Evolutionary conservation across 2,888 invertebrate genomes (phyloP).

Genomic region (Leptogaster cylindrica): DNA sequence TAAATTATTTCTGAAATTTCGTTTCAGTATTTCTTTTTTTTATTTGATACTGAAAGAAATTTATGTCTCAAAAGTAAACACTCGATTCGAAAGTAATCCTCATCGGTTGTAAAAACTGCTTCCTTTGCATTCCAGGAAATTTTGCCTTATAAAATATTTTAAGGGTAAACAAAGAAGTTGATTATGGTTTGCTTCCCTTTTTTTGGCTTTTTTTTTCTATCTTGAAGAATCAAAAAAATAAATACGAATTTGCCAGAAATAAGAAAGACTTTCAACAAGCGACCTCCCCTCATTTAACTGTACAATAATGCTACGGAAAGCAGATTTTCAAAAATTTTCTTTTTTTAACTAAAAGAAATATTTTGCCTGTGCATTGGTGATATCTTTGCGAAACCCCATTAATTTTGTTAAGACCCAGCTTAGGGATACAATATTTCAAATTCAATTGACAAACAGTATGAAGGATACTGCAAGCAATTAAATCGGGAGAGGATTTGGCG

Average conservation of each 20-base stretch:
- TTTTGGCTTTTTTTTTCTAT: not conserved
- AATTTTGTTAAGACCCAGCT: not conserved
- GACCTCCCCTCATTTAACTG: no score
- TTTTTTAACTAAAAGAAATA: no score
- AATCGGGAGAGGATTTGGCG: not conserved
- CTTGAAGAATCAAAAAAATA: conserved; percentile 11
- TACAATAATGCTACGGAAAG: no score
- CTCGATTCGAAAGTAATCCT: conserved; percentile 3
- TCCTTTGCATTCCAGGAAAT: not conserved
- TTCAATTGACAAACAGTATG: not conserved
- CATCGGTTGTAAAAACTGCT: not conserved
- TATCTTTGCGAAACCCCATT: not conserved
- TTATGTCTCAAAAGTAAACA: conserved; percentile 22
- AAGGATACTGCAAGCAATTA: not conserved
- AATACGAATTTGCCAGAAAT: conserved; percentile 18
- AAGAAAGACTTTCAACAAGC: no score
- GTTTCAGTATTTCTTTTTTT: conserved; percentile 1
- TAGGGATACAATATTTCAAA: not conserved
- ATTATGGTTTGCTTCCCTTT: conserved; percentile 23
- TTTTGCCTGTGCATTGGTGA: conserved; percentile 2
- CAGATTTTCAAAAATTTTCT: no score
- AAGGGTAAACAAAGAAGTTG: conserved; percentile 26
- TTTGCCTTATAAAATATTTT: not conserved
- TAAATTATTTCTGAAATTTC: conserved; percentile 6
- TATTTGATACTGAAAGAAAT: no score